Conservation (phyloP, 2,113 vertebrate genomes). For the Vanacampus margaritifer region DNA sequence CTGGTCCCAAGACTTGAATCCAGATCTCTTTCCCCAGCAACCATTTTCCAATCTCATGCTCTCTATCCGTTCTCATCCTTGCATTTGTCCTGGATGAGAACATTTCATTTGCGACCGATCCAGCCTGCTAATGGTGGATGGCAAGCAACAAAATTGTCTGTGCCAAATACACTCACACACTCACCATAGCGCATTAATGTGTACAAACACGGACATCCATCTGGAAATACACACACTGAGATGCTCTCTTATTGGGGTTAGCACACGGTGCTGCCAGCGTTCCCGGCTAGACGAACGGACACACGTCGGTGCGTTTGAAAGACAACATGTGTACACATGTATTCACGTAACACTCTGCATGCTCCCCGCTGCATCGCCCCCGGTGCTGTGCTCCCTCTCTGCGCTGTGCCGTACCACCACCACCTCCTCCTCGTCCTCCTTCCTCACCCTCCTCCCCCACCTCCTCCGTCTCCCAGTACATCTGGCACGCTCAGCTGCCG, state of each 20-base stretch:
- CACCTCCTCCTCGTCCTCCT: conserved; percentile 71
- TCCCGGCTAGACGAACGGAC: conserved; percentile 24
- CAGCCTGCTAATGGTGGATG: conserved; percentile 96
- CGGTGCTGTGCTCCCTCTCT: conserved; percentile 84
- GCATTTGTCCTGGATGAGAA: conserved; percentile 50
- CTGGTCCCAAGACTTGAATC: not conserved
- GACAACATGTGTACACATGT: conserved; percentile 42
- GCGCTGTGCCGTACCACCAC: conserved; percentile 82
- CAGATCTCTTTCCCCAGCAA: conserved; percentile 8
- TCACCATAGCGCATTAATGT: conserved; percentile 12
- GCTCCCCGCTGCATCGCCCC: conserved; percentile 64
- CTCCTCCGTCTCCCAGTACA: conserved; percentile 90
- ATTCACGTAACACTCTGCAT: conserved; percentile 48
- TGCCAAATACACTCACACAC: conserved; percentile 63
- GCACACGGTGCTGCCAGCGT: not conserved
- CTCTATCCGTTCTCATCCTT: conserved; percentile 29
- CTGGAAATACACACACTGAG: conserved; percentile 30
- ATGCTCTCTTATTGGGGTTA: conserved; percentile 4
- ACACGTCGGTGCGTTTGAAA: conserved; percentile 30
- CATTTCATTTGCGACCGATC: conserved; percentile 89
- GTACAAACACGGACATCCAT: conserved; percentile 43
- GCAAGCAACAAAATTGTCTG: conserved; percentile 73
- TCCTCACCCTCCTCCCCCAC: conserved; percentile 53
- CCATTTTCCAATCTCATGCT: conserved; percentile 19
- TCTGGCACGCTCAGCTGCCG: conserved; percentile 99